phyloP scores from a whole-genome alignment of 2,113 vertebrate species.

The Pyrgilauda ruficollis region DNA sequence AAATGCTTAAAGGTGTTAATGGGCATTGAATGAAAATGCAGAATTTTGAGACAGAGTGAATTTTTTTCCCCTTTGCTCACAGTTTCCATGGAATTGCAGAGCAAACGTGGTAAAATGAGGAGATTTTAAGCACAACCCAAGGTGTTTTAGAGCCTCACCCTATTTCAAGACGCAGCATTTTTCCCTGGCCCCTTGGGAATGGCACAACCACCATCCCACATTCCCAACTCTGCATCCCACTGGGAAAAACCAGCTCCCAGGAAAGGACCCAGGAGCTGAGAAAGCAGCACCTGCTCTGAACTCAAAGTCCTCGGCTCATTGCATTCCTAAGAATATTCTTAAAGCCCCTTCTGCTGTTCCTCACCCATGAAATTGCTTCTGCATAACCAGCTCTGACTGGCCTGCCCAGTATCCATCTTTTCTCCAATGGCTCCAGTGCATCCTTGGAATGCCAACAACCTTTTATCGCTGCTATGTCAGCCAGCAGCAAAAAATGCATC shows the following conservation, averaged over 20 bases:
- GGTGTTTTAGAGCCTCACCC: neutral
- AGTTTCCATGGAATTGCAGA: neutral
- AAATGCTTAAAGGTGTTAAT: neutral
- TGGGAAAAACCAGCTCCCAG: neutral
- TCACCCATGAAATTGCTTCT: neutral
- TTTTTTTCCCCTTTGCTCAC: neutral
- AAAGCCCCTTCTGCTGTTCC: neutral
- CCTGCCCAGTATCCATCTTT: neutral
- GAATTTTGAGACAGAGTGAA: neutral
- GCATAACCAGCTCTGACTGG: neutral
- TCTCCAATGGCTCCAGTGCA: neutral
- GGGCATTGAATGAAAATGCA: neutral
- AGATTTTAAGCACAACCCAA: neutral
- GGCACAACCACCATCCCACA: neutral
- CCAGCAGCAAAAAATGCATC: neutral
- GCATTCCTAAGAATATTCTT: neutral
- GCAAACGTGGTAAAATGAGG: neutral
- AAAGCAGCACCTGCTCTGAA: neutral
- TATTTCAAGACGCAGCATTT: neutral
- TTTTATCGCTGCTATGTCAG: neutral
- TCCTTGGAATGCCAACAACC: neutral
- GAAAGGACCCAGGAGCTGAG: neutral
- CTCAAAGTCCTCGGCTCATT: neutral
- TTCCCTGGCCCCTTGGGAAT: neutral
- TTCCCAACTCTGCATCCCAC: neutral